Evolutionary conservation across 2,797 vertebrate genomes (phyloP), one percentile per base, ranked within the genome.

Genomic region (Perodicticus potto): DNA sequence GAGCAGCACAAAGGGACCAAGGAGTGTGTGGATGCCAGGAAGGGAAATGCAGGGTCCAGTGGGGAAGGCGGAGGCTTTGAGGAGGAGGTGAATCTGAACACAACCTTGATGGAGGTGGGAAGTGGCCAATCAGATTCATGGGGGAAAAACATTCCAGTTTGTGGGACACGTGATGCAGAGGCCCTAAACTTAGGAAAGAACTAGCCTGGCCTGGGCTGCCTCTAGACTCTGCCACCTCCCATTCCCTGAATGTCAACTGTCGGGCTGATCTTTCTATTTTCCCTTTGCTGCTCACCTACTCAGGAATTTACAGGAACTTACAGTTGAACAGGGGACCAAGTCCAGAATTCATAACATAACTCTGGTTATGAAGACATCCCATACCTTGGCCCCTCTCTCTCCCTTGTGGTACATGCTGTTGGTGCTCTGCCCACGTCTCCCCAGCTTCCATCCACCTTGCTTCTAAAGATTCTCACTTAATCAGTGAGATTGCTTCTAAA

Each of bases 331-430:
- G 19, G 27, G 53, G 34, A 70, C 69, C 55, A 53, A 25, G n/a
- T 32, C 16, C 17, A 45, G 83, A 40, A 65, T 65, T 27, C 86
- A 49, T 49, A 49, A 49, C 13, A 3, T 59, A 20, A 32, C 19
- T 8, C 2, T 16, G 63, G 20, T 20, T 27, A 13, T 25, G 22
- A 78, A 87, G 72, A 78, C 23, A 53, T 22, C 13, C 49, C 12
- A n/a, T 10, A 40, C 11, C 25, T 29, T n/a, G 25, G 45, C 13
- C 85, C 63, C 17, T 8, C 11, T 19, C 34, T 5, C 69, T 59
- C 10, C 0, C 14, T 37, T 16, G 2, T 1, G 81, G 53, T 27
- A 2, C 49, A 8, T 0, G 1, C 55, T 13, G 40, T 6, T 29
- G 20, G 16, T 7, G 0, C 83, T 27, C 45, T 78, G 19, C 22